Evolutionary conservation across 2,113 vertebrate genomes (phyloP).

Genomic region (Amblyornis subalaris): DNA sequence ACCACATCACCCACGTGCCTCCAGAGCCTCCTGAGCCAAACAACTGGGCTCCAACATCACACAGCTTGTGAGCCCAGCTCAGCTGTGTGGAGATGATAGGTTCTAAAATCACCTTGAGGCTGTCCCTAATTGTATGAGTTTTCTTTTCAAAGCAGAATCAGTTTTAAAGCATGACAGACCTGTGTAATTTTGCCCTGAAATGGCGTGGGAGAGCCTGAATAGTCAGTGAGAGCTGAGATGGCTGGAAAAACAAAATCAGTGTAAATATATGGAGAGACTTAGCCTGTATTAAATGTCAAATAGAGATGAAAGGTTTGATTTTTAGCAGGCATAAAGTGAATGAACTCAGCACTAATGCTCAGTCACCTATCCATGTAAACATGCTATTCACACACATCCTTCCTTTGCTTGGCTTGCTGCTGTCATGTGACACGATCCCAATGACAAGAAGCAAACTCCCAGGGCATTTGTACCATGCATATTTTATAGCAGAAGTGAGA

Average conservation of each 20-base stretch:
- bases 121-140: neutral
- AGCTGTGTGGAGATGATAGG: neutral
- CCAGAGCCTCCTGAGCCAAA: rapidly evolving
- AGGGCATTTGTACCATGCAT: neutral
- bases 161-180: neutral
- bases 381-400: neutral
- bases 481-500: neutral
- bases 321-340: neutral
- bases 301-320: neutral
- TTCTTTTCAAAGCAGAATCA: neutral
- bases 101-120: neutral
- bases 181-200: neutral
- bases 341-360: neutral
- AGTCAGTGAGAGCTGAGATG: neutral
- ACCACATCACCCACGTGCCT: rapidly evolving
- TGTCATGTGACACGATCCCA: neutral
- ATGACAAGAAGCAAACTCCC: neutral
- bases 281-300: neutral
- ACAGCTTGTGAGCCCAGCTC: neutral
- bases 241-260: neutral
- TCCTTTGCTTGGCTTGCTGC: neutral
- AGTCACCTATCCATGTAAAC: neutral
- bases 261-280: neutral
- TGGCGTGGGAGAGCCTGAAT: neutral
- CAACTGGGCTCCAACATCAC: rapidly evolving